Evolutionary conservation across 37 sponge, comb jelly and placozoan genomes (phyloP), one percentile per base, ranked within the genome.

Genomic region (Cladorhizidae sp.): DNA sequence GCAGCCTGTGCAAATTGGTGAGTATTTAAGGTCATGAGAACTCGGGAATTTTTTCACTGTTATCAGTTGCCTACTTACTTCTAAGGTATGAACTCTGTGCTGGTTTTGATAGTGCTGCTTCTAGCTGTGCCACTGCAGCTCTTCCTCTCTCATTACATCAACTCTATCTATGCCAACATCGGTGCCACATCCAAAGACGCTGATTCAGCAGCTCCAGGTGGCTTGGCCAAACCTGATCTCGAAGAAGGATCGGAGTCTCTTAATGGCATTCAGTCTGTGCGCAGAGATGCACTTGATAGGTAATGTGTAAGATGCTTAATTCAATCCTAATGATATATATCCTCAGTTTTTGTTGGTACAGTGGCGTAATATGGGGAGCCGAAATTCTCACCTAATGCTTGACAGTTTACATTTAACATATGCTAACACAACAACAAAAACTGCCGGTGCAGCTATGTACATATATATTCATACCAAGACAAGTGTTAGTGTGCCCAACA

Each of bases 51-150:
- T 17, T 59, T 59, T 17, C 12, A 18, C 61, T 59, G 61, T 54
- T 54, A 59, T 3, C 61, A 17, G n/a, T 1, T 52, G 18, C 32
- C 33, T 25, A 23, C 17, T 54, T 54, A 54, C 29, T 28, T 25
- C 29, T 12, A 52, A 80, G 88, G 77, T 40, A 78, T 88, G 85
- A 82, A 77, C 58, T 41, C 85, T n/a, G 76, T 70, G 0, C 38
- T 86, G 45, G 78, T 82, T 51, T 42, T 90, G 75, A 39, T 86
- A 25, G 43, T 86, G 23, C 82, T 90, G 3, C 77, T 90, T 6
- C 63, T 85, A 0, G 74, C 80, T n/a, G 86, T 90, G 25, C 90
- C 90, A 0, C 73, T 81, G 18, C 90, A 90, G 61, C 77, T 86
- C 26, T 70, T 86, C 28, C 52, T 88, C 72, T 72, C 78, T 22